Percentiles rank a stretch among this genome's conserved stretches.
These are phyloP conservation scores for Petrocephalus zakoni DNA, from an alignment of 2,113 vertebrate genomes.

Conservation along the genomic window DNA sequence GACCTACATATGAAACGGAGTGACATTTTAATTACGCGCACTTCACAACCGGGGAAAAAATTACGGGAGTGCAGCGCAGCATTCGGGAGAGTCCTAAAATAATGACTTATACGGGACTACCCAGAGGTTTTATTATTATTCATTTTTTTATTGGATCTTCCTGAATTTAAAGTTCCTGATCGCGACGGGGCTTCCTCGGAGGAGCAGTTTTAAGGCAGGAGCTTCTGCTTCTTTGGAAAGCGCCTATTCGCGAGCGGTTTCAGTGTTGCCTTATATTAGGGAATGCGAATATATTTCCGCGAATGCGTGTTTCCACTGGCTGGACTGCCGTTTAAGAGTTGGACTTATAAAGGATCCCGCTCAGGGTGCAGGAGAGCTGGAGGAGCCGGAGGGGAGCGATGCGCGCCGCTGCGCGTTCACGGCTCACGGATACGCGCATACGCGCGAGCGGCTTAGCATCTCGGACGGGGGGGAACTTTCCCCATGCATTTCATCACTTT, in stretches of 20 bases:
- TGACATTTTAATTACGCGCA: background rate
- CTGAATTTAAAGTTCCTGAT: conserved; percentile 5
- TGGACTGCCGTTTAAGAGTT: background rate
- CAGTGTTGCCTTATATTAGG: background rate
- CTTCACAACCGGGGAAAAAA: background rate
- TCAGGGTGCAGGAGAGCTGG: background rate
- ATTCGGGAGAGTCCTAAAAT: background rate
- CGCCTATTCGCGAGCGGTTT: background rate
- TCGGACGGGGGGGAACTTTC: background rate
- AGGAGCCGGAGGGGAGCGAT: background rate
- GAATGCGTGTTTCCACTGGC: background rate
- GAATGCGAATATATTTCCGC: background rate
- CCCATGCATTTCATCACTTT: background rate
- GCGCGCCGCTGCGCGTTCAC: background rate
- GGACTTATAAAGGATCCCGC: background rate
- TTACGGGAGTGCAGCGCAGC: background rate
- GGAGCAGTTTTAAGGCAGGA: background rate
- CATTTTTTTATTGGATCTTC: background rate
- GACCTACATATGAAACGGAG: conserved; percentile 1
- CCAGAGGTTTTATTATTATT: background rate
- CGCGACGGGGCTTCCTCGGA: background rate
- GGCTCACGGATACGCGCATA: background rate
- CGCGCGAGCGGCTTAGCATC: background rate
- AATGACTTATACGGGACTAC: background rate
- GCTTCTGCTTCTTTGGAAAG: background rate